Conservation (phyloP, 2,797 vertebrate species). For the Pygocentrus nattereri region DNA sequence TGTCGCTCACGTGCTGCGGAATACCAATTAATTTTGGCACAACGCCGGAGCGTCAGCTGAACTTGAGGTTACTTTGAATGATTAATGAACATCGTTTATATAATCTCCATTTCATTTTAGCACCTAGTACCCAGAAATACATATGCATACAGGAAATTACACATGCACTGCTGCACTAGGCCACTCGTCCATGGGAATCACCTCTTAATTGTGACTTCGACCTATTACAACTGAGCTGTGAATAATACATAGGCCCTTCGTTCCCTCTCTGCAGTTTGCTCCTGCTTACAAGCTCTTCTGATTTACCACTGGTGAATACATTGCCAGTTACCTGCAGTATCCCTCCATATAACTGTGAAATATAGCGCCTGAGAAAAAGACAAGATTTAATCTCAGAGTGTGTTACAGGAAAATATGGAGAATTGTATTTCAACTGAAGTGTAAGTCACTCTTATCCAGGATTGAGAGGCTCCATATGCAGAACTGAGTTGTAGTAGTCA, state of each 20-base stretch:
- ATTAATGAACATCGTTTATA: conserved; percentile 53
- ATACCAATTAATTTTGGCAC: conserved; percentile 39
- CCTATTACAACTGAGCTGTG: conserved; percentile 44
- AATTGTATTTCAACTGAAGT: conserved; percentile 4
- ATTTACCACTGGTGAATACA: conserved; percentile 21
- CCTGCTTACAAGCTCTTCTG: conserved; percentile 26
- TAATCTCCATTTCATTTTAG: conserved; percentile 45
- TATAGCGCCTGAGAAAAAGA: not conserved
- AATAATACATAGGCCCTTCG: conserved; percentile 40
- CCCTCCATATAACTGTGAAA: not conserved
- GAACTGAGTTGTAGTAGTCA: not conserved
- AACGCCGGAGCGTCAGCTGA: conserved; percentile 34
- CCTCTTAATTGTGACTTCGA: conserved; percentile 40
- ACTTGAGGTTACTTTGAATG: conserved; percentile 41
- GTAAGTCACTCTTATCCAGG: not conserved
- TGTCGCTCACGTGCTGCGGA: conserved; percentile 45
- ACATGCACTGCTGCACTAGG: conserved; percentile 15
- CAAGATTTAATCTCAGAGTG: not conserved
- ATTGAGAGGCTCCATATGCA: not conserved
- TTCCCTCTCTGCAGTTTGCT: conserved; percentile 29
- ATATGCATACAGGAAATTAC: conserved; percentile 41
- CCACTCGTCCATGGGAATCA: conserved; percentile 39
- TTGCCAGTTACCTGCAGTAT: not conserved
- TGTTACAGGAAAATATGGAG: not conserved
- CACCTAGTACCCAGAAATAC: conserved; percentile 33